Conservation (phyloP, 2,113 vertebrate species). For the Butastur rufipennis region DNA sequence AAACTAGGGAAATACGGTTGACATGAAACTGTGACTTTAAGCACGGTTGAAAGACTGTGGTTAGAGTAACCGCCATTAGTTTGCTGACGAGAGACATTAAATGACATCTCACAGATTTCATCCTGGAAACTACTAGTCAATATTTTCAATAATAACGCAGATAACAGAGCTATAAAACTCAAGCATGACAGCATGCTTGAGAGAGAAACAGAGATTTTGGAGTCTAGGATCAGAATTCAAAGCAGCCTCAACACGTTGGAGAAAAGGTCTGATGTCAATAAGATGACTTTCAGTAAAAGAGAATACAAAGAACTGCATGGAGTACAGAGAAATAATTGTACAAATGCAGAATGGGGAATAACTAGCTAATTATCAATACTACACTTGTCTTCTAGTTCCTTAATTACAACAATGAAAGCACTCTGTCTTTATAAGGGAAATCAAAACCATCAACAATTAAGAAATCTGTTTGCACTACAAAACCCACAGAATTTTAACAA, state of each 20-base stretch:
- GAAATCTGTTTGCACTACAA: background rate
- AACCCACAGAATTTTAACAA: background rate
- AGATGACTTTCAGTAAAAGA: background rate
- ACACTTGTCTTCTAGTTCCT: background rate
- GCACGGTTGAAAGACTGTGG: background rate
- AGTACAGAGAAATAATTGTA: background rate
- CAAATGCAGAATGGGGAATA: background rate
- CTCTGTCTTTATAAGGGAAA: background rate
- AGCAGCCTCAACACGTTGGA: background rate
- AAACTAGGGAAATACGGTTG: background rate
- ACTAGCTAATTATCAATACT: background rate
- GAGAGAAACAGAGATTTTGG: background rate
- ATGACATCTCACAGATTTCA: background rate
- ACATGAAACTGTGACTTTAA: background rate
- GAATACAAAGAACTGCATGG: background rate
- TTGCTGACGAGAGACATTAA: background rate
- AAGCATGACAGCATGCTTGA: background rate
- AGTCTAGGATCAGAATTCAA: background rate
- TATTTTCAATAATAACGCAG: background rate
- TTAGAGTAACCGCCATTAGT: background rate
- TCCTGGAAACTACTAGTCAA: background rate
- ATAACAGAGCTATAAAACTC: background rate
- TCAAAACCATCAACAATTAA: background rate
- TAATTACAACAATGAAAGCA: background rate
- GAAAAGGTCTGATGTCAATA: background rate